Evolutionary conservation across 2,888 invertebrate species (phyloP), one percentile per base, ranked within the genome.

Genomic region (Lumbricus terrestris): DNA sequence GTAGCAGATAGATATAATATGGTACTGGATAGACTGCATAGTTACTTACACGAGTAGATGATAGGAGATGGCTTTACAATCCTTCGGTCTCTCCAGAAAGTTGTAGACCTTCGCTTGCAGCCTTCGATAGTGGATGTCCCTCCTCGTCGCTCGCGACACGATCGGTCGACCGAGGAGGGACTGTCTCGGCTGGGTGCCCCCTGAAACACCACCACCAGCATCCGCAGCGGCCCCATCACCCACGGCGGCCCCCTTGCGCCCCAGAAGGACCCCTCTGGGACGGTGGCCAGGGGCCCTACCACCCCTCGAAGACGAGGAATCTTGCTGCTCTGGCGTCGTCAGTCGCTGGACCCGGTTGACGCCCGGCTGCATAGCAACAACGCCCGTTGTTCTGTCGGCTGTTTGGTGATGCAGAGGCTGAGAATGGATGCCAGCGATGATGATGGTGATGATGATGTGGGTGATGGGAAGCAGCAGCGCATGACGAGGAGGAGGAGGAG

Each of bases 11-110:
- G 20, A n/a, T n/a, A n/a, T n/a, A n/a, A n/a, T n/a, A 47, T 47
- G 85, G 20, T 8, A 34, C 16, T 37, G 29, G 42, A 88, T 29
- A 18, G 29, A 34, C 23, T 38, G 88, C 8, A 37, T 11, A n/a
- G n/a, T 13, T 40, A 97, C 98, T 97, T 96, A 98, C 98, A 98
- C 97, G 95, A 97, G 96, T 95, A 98, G 96, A 96, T 98, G 98
- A 96, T 98, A 98, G 94, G 97, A 96, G 95, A 98, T 97, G 93
- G 98, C 97, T 95, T 96, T 96, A 94, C 96, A 96, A 94, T 97
- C 97, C 94, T 98, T 96, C 92, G 98, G 98, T 95, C 98, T 96
- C 96, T 98, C 98, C 95, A 98, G 96, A 96, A 98, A 98, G 96
- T 98, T 98, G 96, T 98, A 98, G 95, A 98, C 96, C 95, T 97